Conservation (phyloP, 2,888 invertebrate species). For the Chloroclystis v-ata region DNA sequence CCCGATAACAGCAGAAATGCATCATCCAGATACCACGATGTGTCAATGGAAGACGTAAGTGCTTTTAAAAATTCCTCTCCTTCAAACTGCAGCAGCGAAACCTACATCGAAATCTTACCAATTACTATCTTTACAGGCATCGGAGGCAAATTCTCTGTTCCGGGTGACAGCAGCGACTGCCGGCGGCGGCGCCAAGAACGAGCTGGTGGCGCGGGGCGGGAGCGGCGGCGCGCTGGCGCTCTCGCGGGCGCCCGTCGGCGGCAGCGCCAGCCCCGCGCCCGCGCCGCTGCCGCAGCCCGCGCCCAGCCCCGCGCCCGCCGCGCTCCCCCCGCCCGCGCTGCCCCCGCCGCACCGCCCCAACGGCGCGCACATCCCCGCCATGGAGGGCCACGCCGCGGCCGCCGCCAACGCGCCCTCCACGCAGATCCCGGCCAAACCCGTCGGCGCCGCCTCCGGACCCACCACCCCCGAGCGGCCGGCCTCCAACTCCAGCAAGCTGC, state of each 20-base stretch:
- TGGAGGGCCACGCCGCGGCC: conserved; percentile 67
- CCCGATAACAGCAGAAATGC: conserved; percentile 74
- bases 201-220: conserved; percentile 81
- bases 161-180: conserved; percentile 79
- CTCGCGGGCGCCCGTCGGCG: conserved; percentile 79
- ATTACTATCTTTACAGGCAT: conserved; percentile 51
- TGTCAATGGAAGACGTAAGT: conserved; percentile 74
- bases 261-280: conserved; percentile 80
- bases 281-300: conserved; percentile 83
- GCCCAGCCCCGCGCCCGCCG: conserved; percentile 84
- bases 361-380: conserved; percentile 67
- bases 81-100: not conserved
- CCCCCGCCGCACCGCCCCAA: conserved; percentile 77
- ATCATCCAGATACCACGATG: conserved; percentile 71
- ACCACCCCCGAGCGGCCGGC: conserved; percentile 69
- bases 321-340: conserved; percentile 80
- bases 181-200: conserved; percentile 81
- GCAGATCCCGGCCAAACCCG: conserved; percentile 64
- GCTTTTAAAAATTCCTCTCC: not conserved
- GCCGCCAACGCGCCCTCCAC: conserved; percentile 70
- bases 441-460: conserved; percentile 60
- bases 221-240: conserved; percentile 80
- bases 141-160: conserved; percentile 69
- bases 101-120: not conserved
- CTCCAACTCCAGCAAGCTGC: conserved; percentile 66